Base-by-base conservation (phyloP, 2,888 invertebrate species). In the Nomada flava region DNA sequence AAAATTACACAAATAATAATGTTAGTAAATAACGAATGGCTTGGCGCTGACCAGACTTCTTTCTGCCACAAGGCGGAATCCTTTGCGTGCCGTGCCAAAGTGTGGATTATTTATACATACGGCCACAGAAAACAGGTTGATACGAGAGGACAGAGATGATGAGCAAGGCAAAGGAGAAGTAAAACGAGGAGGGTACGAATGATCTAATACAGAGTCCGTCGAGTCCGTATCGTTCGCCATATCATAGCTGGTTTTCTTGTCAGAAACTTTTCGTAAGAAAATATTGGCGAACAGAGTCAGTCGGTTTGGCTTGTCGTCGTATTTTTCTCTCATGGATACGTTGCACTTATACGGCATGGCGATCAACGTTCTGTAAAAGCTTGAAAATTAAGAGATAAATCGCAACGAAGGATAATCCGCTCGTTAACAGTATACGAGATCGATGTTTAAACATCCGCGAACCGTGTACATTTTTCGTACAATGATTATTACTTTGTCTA, bases 1-100 rank as follows among this genome's bases (percentile, higher is more conserved):
- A 78, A 26, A 59, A 77, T 83, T 85, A 88, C 86, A 88, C 81
- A 79, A 82, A 81, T 86, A 87, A 88, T 89, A 88, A 85, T 73
- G 83, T 72, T 89, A 88, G 86, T 50, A 59, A 77, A 81, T 83
- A 87, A 82, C 63, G 36, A 52, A 57, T 23, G 72, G 75, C 69
- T 57, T 62, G 77, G 59, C 50, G 71, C 26, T 62, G 62, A n/a
- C 44, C 20, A 36, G 53, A 62, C 57, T 70, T 69, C 10, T 26
- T 18, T 63, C 60, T 47, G 13, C 44, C 11, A 18, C 18, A 62
- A 26, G 63, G 15, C 11, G 65, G 55, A 62, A 74, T 73, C 36
- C 26, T 64, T 60, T 18, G 55, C 29, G 52, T 52, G 72, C 52
- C 59, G 65, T 23, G 79, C 64, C 57, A 60, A 78, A 50, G 60